Evolutionary conservation across 2,113 vertebrate species (phyloP).

Genomic region (Dipodomys merriami): DNA sequence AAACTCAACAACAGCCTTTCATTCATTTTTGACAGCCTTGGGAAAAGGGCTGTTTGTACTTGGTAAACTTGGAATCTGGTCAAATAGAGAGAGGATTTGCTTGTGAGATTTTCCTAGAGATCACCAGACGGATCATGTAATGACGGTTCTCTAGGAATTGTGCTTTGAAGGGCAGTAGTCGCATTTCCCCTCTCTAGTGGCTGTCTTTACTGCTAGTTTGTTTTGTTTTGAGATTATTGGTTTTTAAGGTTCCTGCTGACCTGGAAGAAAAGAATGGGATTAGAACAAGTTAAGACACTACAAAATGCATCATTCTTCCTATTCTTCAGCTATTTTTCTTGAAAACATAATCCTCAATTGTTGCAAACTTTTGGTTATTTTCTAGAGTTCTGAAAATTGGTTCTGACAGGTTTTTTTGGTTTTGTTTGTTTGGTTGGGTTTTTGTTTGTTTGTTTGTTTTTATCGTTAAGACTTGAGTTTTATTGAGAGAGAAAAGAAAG

Average conservation of each 20-base stretch:
- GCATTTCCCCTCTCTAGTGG: neutral
- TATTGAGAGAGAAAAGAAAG: no score
- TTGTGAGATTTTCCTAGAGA: conserved; percentile 9
- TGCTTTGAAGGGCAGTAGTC: neutral
- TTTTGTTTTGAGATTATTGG: neutral
- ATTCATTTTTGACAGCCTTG: conserved; percentile 27
- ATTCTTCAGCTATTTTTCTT: conserved; percentile 48
- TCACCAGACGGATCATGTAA: conserved; percentile 2
- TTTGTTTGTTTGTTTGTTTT: conserved; percentile 4
- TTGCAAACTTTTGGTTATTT: conserved; percentile 15
- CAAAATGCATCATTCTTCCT: conserved; percentile 40
- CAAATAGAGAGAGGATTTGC: neutral
- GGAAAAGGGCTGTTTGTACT: neutral
- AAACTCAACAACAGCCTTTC: conserved; percentile 29
- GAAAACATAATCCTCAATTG: neutral
- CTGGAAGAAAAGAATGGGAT: neutral
- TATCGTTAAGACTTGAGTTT: no score
- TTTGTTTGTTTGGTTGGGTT: conserved; percentile 8
- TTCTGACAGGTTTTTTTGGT: conserved; percentile 9
- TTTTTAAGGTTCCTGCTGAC: conserved; percentile 36
- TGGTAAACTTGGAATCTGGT: conserved; percentile 46
- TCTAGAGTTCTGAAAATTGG: conserved; percentile 41
- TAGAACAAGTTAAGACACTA: conserved; percentile 26
- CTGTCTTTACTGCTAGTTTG: neutral
- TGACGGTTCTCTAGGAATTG: conserved; percentile 9